phyloP scores from a whole-genome alignment of 2,113 vertebrate species.

The Sapajus apella region DNA sequence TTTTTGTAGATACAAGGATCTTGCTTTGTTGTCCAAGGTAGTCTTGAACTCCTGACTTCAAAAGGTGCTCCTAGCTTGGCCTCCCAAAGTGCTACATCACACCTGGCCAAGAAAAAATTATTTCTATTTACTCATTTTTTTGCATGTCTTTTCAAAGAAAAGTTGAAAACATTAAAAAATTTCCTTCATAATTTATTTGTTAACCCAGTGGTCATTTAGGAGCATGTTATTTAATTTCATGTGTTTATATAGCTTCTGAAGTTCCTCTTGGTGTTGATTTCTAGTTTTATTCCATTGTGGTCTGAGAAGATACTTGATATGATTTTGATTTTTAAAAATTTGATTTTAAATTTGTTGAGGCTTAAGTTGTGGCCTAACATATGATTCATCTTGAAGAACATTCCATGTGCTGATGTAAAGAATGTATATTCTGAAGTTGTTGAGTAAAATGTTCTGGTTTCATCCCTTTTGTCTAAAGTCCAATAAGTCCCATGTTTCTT shows the following conservation, averaged over 20 bases:
- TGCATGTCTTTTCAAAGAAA: no score
- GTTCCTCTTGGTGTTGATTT: background rate
- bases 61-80: no score
- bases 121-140: no score
- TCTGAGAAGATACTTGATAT: background rate
- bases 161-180: background rate
- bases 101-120: no score
- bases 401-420: background rate
- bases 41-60: no score
- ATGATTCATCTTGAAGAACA: background rate
- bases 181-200: background rate
- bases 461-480: background rate
- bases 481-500: background rate
- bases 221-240: background rate
- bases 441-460: background rate
- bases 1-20: no score
- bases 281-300: background rate
- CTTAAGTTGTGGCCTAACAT: background rate
- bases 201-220: background rate
- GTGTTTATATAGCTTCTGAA: background rate
- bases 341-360: background rate
- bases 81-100: no score
- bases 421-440: background rate
- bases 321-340: background rate
- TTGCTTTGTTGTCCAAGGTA: no score